These are phyloP conservation scores for Isoperla grammatica DNA, from an alignment of 2,888 invertebrate genomes.

Conservation along the genomic window DNA sequence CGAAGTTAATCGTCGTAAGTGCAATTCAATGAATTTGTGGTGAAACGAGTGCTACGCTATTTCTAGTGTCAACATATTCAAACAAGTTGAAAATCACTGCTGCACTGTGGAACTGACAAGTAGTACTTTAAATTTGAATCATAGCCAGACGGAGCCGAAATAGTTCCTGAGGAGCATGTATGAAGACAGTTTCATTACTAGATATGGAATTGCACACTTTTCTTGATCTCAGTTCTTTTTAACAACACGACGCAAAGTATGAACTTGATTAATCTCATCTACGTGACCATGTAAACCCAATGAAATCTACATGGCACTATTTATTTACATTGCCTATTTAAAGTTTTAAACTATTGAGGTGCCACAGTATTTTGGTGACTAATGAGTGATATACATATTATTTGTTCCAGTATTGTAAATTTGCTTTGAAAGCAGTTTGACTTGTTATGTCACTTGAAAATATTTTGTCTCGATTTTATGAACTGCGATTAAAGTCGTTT, in stretches of 20 bases:
- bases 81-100: neutral
- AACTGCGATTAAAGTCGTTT: neutral
- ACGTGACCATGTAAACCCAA: constrained; percentile 13
- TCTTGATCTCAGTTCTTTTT: constrained; percentile 44
- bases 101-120: neutral
- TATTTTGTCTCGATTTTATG: constrained; percentile 1
- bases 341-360: constrained; percentile 30
- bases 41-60: constrained; percentile 1
- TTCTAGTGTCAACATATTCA: constrained; percentile 3
- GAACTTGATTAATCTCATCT: constrained; percentile 37
- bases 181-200: no score
- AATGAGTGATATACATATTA: constrained; percentile 21
- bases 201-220: constrained; percentile 39
- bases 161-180: no score
- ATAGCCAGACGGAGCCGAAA: constrained; percentile 32
- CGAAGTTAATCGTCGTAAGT: no score
- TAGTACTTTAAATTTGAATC: constrained; percentile 25
- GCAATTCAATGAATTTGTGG: no score
- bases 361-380: constrained; percentile 32
- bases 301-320: neutral
- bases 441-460: constrained; percentile 4
- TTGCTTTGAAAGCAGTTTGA: neutral
- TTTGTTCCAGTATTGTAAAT: constrained; percentile 27
- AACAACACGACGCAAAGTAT: constrained; percentile 40
- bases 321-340: constrained; percentile 7